A percentile compares a stretch with the other conserved stretches of the same genome.
These are phyloP conservation scores for Garra rufa DNA, from an alignment of 2,113 vertebrate species.

Conservation along the genomic window DNA sequence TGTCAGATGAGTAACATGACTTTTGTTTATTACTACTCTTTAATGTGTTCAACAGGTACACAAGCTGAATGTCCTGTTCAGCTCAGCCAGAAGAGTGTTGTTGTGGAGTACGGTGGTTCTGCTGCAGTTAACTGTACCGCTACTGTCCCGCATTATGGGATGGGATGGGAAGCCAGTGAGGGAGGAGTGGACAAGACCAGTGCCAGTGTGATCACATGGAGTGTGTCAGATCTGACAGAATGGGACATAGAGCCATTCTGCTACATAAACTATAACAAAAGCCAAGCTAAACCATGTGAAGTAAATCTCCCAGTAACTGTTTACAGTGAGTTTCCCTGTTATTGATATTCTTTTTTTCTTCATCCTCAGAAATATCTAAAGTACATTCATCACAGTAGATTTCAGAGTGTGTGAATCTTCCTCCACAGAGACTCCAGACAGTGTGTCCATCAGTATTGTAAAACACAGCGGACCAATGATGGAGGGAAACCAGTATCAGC, in stretches of 20 bases:
- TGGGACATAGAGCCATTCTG: slow-evolving; percentile 65
- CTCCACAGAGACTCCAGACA: slow-evolving; percentile 68
- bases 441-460: slow-evolving; percentile 53
- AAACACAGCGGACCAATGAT: slow-evolving; percentile 27
- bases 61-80: slow-evolving; percentile 53
- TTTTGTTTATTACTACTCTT: neutral
- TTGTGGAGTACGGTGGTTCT: slow-evolving; percentile 54
- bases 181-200: accelerated
- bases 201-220: slow-evolving; percentile 40
- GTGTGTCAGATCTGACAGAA: neutral
- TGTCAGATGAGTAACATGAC: too few relatives aligned
- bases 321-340: slow-evolving; percentile 71
- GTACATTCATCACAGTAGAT: neutral
- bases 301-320: slow-evolving; percentile 59
- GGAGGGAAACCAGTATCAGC: slow-evolving; percentile 53
- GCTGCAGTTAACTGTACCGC: slow-evolving; percentile 54
- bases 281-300: accelerated
- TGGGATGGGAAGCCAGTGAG: slow-evolving; percentile 55
- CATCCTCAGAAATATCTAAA: neutral
- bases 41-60: slow-evolving; percentile 56
- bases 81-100: slow-evolving; percentile 56
- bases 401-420: neutral
- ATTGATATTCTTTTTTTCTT: neutral
- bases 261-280: neutral
- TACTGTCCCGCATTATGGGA: accelerated